phyloP scores from a whole-genome alignment of 2,113 vertebrate genomes.

The Phyllostomus hastatus region DNA sequence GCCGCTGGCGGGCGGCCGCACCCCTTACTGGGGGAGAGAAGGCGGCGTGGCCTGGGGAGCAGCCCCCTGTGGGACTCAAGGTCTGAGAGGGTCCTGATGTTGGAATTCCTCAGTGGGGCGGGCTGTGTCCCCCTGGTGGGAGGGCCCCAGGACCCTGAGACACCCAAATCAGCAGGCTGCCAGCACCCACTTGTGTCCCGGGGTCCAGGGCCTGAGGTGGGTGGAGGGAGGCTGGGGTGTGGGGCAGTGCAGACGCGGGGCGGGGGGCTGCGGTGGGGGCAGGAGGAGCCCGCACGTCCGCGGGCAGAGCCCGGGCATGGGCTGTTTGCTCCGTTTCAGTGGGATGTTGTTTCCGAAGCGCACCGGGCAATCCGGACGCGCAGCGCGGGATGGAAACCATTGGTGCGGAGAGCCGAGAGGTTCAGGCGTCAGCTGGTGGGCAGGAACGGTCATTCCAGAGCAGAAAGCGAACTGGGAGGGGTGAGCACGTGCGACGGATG shows the following conservation, averaged over 20 bases:
- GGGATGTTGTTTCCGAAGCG: neutral
- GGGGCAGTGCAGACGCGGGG: no score
- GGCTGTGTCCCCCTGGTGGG: neutral
- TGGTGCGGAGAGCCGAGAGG: neutral
- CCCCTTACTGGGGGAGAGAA: accelerated
- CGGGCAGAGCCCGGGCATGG: neutral
- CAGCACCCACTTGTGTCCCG: no score
- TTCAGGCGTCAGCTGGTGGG: neutral
- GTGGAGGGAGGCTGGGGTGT: accelerated
- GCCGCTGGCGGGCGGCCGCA: accelerated
- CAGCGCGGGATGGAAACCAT: neutral
- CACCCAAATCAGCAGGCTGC: neutral
- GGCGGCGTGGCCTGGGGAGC: accelerated
- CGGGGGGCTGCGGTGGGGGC: accelerated
- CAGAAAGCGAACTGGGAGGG: neutral
- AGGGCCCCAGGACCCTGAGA: accelerated
- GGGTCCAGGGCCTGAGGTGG: no score
- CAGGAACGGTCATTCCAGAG: neutral
- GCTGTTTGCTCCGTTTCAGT: neutral
- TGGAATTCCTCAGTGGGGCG: accelerated
- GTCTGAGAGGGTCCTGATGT: accelerated
- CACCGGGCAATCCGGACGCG: neutral
- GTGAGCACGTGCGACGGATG: neutral
- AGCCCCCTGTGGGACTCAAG: accelerated
- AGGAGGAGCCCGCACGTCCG: no score